Evolutionary conservation across 2,113 vertebrate genomes (phyloP).

Genomic region (Ceuthmochares aereus): DNA sequence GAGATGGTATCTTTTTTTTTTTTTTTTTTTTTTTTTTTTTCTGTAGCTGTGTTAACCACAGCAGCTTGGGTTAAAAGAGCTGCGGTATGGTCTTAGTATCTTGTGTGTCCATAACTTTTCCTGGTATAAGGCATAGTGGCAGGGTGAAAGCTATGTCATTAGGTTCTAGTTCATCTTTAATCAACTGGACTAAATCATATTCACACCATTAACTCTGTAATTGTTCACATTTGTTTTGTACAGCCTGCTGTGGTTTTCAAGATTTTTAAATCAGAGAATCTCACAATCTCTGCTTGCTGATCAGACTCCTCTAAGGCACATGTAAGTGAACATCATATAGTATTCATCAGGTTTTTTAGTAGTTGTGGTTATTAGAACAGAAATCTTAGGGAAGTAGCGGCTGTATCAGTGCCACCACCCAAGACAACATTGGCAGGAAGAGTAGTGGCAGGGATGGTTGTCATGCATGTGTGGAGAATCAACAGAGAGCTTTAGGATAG

Average conservation of each 20-base stretch:
- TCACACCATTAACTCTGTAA: neutral
- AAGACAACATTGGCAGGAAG: neutral
- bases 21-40: neutral
- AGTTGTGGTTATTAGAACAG: neutral
- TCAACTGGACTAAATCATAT: neutral
- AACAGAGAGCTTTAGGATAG: neutral
- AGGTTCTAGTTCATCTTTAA: neutral
- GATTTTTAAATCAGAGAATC: neutral
- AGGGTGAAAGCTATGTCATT: neutral
- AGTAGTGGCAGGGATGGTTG: neutral
- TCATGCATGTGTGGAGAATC: neutral
- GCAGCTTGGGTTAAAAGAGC: neutral
- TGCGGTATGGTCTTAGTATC: neutral
- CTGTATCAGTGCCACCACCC: neutral
- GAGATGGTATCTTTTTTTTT: neutral
- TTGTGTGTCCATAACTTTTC: neutral
- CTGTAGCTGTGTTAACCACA: neutral
- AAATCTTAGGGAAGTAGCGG: neutral
- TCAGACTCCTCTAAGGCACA: neutral
- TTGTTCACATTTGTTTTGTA: neutral
- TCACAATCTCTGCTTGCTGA: neutral
- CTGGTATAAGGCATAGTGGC: neutral
- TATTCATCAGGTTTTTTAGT: neutral
- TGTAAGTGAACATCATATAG: neutral
- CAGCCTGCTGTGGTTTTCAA: neutral